Base-by-base conservation (phyloP, 2,113 vertebrate genomes). In the Sinocyclocheilus rhinocerous region DNA sequence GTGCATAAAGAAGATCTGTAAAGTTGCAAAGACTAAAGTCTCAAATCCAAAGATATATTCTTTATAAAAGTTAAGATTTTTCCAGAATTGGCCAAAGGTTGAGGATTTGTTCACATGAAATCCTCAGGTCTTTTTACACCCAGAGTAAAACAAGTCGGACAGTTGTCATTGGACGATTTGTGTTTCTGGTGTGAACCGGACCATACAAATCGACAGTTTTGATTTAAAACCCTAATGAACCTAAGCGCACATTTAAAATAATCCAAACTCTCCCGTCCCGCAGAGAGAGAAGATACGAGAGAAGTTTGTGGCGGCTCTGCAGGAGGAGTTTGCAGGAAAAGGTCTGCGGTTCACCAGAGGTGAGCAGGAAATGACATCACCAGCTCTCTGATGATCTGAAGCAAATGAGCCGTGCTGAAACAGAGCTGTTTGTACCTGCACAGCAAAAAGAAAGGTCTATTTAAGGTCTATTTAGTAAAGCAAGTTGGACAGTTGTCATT, bases 211-310 rank as follows among this genome's bases (percentile, higher is more conserved):
- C 2, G 18, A 22, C 1, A 22, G 55, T 0, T 57, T 57, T 59
- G 0, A 8, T 2, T 59, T 9, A 8, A 59, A 22, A 3, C 59
- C 4, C 22, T n/a, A 63, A 63, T 12, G n/a, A 4, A n/a, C 10
- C 3, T 24, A 5, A 24, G 24, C 20, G 1, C 59, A 1, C 18
- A 8, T 57, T 22, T 11, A n/a, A n/a, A 61, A 61, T 9, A 61
- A 22, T 59, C 18, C 55, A 2, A 39, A 70, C 33, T 70, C 18
- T 72, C 9, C 3, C 2, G 18, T 39, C 18, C 18, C 36, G 39
- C 94, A 99, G 98, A 98, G 95, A 90, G 98, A 99, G 89, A 97
- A 94, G 92, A 99, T 99, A 81, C 94, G 96, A 75, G 97, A 99
- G 94, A 99, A 97, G 90, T 99, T 99, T 83, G 97, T 99, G 85